Percentiles rank a stretch among this genome's conserved stretches.
These are phyloP conservation scores for Leptopilina syphax DNA, from an alignment of 2,888 invertebrate genomes.

Conservation along the genomic window DNA sequence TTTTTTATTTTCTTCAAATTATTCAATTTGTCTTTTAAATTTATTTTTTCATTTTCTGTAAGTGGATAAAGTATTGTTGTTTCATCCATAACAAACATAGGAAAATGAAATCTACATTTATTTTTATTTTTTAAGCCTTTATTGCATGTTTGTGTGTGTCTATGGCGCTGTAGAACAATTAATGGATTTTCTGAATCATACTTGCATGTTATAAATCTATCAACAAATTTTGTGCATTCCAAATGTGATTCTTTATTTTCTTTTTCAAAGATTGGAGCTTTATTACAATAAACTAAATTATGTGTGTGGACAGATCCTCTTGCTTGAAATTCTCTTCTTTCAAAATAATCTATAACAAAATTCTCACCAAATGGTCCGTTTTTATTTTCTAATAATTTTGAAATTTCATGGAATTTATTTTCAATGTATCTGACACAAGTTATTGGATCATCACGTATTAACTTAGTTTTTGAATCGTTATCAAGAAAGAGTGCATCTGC, in stretches of 20 bases:
- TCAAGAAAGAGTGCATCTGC: constrained; percentile 37
- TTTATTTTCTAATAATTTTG: constrained; percentile 29
- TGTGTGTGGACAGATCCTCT: constrained; percentile 53
- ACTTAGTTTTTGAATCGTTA: not conserved
- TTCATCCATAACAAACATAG: constrained; percentile 42
- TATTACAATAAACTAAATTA: constrained; percentile 46
- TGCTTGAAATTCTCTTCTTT: constrained; percentile 53
- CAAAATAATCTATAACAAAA: constrained; percentile 46
- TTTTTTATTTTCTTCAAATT: constrained; percentile 35
- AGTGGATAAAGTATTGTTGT: constrained; percentile 44
- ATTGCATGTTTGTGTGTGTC: constrained; percentile 44
- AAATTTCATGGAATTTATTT: constrained; percentile 39
- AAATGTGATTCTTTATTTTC: constrained; percentile 40
- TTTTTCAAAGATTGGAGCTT: not conserved
- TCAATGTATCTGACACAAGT: too few relatives aligned
- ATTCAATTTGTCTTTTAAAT: not conserved
- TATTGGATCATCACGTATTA: too few relatives aligned
- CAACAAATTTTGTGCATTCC: constrained; percentile 44
- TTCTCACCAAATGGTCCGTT: constrained; percentile 43
- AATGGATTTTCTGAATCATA: constrained; percentile 44
- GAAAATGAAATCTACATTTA: constrained; percentile 45
- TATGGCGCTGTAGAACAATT: constrained; percentile 44
- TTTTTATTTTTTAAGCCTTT: constrained; percentile 43
- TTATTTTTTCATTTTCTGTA: constrained; percentile 1
- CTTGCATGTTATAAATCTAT: constrained; percentile 44